A percentile compares a stretch with the other conserved stretches of the same genome.
Evolutionary conservation across 2,797 vertebrate genomes (phyloP).

Genomic region (Catharus ustulatus): DNA sequence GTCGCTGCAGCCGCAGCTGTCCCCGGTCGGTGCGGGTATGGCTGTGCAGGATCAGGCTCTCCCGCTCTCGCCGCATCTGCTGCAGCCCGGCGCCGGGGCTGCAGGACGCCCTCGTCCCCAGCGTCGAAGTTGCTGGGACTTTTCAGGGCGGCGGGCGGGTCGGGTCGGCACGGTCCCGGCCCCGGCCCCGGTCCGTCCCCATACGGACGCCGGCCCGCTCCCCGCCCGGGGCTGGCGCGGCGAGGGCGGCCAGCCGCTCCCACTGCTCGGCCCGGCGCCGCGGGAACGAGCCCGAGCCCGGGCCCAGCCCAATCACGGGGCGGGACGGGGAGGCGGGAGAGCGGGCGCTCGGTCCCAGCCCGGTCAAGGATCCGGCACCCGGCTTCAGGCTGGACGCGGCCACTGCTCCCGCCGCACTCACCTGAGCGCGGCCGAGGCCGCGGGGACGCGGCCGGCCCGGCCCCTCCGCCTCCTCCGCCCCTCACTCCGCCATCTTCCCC

Average conservation of each 20-base stretch:
- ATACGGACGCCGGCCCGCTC: neutral
- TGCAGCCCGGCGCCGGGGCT: neutral
- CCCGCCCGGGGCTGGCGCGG: neutral
- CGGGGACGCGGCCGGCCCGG: neutral
- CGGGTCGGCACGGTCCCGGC: neutral
- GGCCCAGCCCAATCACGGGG: conserved; percentile 3
- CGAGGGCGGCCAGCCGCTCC: neutral
- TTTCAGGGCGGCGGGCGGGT: neutral
- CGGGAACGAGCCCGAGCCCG: neutral
- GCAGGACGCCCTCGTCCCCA: neutral
- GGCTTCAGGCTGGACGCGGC: neutral
- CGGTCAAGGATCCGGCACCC: neutral
- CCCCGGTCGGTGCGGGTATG: accelerated
- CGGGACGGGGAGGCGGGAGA: neutral
- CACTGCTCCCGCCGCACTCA: neutral
- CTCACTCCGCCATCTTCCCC: conserved; percentile 44
- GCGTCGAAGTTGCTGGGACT: neutral
- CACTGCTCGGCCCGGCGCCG: neutral
- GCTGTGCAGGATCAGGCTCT: neutral
- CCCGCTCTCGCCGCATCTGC: neutral
- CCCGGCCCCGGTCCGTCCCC: no score
- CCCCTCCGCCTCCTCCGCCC: neutral
- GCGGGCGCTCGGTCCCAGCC: neutral
- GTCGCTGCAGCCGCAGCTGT: neutral
- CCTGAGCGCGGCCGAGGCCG: neutral